phyloP scores from a whole-genome alignment of 37 sponge, comb jelly and placozoan genomes.

The Corticium candelabrum region DNA sequence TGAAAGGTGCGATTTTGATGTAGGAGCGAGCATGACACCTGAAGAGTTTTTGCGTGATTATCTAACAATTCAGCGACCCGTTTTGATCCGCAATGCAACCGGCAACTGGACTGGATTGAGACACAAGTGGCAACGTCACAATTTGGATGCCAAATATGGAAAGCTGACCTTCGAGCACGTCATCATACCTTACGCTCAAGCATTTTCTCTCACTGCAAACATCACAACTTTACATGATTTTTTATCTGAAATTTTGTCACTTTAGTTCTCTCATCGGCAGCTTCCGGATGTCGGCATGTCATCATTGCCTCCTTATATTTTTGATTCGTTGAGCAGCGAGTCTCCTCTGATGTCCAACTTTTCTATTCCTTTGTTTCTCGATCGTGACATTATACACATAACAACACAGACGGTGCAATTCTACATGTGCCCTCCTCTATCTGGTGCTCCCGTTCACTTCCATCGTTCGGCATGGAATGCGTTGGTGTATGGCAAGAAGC shows the following conservation, averaged over 20 bases:
- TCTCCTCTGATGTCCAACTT: constrained; percentile 54
- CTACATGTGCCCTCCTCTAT: constrained; percentile 56
- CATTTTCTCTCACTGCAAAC: constrained; percentile 14
- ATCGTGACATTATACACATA: constrained; percentile 47
- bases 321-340: constrained; percentile 27
- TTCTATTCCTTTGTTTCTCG: constrained; percentile 33
- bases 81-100: constrained; percentile 54
- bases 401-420: constrained; percentile 24
- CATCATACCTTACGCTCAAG: constrained; percentile 36
- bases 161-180: constrained; percentile 23
- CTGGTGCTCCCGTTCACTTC: constrained; percentile 58
- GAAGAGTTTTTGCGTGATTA: constrained; percentile 63
- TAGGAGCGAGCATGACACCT: constrained; percentile 14
- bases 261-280: too few species aligned
- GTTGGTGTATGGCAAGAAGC: constrained; percentile 59
- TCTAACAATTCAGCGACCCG: constrained; percentile 57
- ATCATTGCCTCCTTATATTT: constrained; percentile 39
- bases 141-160: constrained; percentile 57
- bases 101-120: constrained; percentile 26
- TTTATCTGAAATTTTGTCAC: constrained; percentile 29
- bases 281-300: too few species aligned
- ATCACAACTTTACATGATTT: constrained; percentile 34
- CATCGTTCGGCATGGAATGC: constrained; percentile 62
- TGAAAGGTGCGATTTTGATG: constrained; percentile 79
- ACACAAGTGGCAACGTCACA: constrained; percentile 42